These are phyloP conservation scores for Epistrophella euchroma DNA, from an alignment of 2,888 invertebrate genomes.

Conservation along the genomic window DNA sequence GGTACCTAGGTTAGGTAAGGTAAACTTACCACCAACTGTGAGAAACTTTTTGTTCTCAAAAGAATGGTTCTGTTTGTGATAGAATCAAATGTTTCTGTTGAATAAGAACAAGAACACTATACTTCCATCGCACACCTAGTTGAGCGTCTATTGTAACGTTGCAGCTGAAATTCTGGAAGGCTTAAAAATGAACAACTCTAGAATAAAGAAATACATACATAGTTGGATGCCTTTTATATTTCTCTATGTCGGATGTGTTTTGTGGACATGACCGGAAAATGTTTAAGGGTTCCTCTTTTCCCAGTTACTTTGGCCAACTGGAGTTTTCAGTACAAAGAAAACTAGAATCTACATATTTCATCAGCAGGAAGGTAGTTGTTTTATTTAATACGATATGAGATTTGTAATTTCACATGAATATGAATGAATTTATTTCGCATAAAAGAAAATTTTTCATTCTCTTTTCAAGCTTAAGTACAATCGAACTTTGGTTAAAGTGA, in stretches of 20 bases:
- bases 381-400: not conserved
- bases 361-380: conserved; percentile 22
- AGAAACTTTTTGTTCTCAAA: conserved; percentile 1
- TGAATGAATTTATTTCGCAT: not conserved
- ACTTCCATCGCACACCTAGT: conserved; percentile 31
- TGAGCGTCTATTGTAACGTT: conserved; percentile 13
- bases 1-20: not conserved
- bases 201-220: conserved; percentile 3
- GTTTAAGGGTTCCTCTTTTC: conserved; percentile 26
- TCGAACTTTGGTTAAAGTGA: not conserved
- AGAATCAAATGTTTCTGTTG: conserved; percentile 9
- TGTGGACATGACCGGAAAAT: conserved; percentile 65
- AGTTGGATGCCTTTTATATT: conserved; percentile 33
- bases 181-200: not conserved
- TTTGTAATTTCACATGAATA: not conserved
- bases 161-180: conserved; percentile 30
- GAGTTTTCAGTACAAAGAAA: conserved; percentile 8
- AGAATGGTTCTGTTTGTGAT: conserved; percentile 18
- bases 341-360: conserved; percentile 37
- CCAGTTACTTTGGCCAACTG: conserved; percentile 17
- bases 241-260: conserved; percentile 32
- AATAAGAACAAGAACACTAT: conserved; percentile 30
- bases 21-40: conserved; percentile 26
- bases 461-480: not conserved
- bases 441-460: not conserved